Percentiles rank a stretch among this genome's conserved stretches.
These are phyloP conservation scores for Venustaconcha ellipsiformis DNA, from an alignment of 1,140 invertebrate species.

Conservation along the genomic window DNA sequence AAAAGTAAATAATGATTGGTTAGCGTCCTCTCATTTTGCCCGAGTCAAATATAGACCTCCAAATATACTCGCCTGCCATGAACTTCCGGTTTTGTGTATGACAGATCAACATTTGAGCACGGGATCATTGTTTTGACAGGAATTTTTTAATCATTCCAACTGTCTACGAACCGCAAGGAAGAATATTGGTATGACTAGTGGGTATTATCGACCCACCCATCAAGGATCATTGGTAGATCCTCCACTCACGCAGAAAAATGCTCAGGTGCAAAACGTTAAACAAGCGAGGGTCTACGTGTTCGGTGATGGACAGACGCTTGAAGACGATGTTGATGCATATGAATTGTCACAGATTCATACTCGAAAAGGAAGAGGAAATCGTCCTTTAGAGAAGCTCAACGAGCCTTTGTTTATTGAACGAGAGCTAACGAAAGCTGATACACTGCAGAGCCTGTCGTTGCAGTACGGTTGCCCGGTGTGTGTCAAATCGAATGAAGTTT, in stretches of 20 bases:
- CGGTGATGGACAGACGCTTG: slow-evolving; percentile 42
- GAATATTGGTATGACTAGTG: not conserved
- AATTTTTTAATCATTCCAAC: not conserved
- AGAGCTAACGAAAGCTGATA: slow-evolving; percentile 47
- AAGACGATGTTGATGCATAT: slow-evolving; percentile 45
- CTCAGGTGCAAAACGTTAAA: slow-evolving; percentile 52
- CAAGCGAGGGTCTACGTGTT: slow-evolving; percentile 50
- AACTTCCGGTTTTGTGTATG: slow-evolving; percentile 29
- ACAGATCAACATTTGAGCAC: not conserved
- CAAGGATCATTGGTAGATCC: slow-evolving; percentile 12
- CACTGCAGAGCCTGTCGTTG: slow-evolving; percentile 50
- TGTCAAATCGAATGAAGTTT: not conserved
- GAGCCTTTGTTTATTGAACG: slow-evolving; percentile 40
- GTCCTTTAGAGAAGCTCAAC: not conserved
- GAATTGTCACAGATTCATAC: slow-evolving; percentile 47
- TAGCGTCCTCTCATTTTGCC: too few relatives aligned
- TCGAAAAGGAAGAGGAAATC: slow-evolving; percentile 9
- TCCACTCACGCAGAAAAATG: slow-evolving; percentile 5
- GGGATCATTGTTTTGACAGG: not conserved
- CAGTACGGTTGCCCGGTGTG: slow-evolving; percentile 57
- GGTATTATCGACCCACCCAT: not conserved
- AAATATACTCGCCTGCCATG: slow-evolving; percentile 7
- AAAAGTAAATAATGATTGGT: too few relatives aligned
- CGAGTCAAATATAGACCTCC: too few relatives aligned
- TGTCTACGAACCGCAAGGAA: not conserved